Conservation (phyloP, 2,888 invertebrate species). For the Platycnemis pennipes region DNA sequence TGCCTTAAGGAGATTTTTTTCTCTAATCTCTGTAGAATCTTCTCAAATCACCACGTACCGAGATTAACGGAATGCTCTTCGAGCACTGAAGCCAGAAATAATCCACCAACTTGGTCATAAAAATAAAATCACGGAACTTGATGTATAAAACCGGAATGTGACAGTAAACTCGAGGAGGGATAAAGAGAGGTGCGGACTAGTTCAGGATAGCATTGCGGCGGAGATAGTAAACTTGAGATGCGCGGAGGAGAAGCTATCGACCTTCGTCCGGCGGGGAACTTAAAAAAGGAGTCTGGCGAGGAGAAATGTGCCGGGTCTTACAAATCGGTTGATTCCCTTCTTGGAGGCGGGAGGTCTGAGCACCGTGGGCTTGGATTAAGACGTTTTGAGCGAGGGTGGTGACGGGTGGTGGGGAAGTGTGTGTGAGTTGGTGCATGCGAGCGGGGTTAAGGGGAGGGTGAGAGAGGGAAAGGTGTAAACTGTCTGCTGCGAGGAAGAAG, state of each 20-base stretch:
- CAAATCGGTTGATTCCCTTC: conserved; percentile 61
- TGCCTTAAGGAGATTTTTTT: no score
- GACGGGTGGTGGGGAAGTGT: no score
- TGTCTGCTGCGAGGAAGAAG: background rate
- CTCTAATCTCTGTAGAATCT: background rate
- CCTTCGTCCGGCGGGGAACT: background rate
- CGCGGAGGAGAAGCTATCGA: conserved; percentile 44
- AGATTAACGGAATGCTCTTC: background rate
- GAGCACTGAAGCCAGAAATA: background rate
- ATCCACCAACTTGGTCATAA: background rate
- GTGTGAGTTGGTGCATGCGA: background rate
- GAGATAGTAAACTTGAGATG: conserved; percentile 31
- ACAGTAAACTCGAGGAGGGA: background rate
- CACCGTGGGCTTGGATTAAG: background rate
- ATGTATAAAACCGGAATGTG: conserved; percentile 15
- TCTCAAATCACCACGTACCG: background rate
- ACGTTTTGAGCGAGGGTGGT: conserved; percentile 28
- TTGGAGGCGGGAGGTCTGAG: background rate
- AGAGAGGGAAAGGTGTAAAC: background rate
- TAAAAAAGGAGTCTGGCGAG: background rate
- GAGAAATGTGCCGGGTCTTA: conserved; percentile 59
- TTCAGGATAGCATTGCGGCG: conserved; percentile 7
- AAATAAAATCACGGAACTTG: background rate
- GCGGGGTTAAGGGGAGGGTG: background rate
- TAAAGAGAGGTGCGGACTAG: background rate